Base-by-base conservation (phyloP, 37 sponge, comb jelly and placozoan genomes). In the Geodia barretti region DNA sequence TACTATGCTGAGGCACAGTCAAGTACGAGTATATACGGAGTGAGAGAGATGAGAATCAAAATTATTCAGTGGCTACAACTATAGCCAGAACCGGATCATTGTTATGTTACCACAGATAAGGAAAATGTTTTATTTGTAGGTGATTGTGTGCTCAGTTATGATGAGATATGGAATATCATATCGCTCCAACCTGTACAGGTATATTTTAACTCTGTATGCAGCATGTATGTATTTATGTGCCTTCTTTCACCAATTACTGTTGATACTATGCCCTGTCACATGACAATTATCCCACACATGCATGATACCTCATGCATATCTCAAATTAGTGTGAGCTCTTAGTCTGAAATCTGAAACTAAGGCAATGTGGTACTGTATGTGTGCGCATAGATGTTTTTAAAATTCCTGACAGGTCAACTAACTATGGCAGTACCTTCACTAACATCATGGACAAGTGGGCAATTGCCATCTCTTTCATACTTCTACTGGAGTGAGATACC, bases 1-100 rank as follows among this genome's bases (percentile, higher is more conserved):
- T 68, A 82, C 58, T 88, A 88, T 37, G 82, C 83, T 0, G 83
- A 83, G 71, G 54, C 11, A 70, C 59, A 88, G 89, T 42, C 66
- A 67, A 11, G 89, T 88, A 32, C 72, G 83, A 38, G 19, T 7
- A 47, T 47, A 4, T 7, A n/a, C n/a, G n/a, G n/a, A n/a, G n/a
- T n/a, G n/a, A n/a, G n/a, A n/a, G n/a, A n/a, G n/a, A n/a, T n/a
- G n/a, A n/a, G n/a, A n/a, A n/a, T n/a, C n/a, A n/a, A n/a, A 14
- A 47, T 47, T 47, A 47, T 14, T 47, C 54, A 47, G 14, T 47
- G 14, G 54, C 54, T 47, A 7, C 54, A 47, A 47, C 14, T 7
- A 47, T 47, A 17, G 11, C 14, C 14, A 14, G 7, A 47, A 14
- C 54, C 14, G 14, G 54, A 17, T 17, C 54, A 47, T 7, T n/a